A percentile compares a stretch with the other conserved stretches of the same genome.
These are phyloP conservation scores for Trinectes maculatus DNA, from an alignment of 2,113 vertebrate species.

Conservation along the genomic window DNA sequence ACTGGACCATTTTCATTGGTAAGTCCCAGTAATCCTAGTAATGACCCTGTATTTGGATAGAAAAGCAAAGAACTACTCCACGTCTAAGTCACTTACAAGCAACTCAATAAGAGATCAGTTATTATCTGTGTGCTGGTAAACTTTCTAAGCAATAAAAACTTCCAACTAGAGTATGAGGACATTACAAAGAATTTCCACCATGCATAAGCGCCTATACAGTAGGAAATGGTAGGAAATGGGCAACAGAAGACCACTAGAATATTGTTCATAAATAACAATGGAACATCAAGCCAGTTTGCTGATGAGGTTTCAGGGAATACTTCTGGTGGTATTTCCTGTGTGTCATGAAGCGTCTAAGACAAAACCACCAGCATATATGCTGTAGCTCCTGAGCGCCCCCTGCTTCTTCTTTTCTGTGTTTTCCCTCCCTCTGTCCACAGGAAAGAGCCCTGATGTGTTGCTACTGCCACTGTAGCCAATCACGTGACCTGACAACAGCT, in stretches of 20 bases:
- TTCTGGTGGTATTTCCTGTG: constrained; percentile 31
- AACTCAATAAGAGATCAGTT: constrained; percentile 4
- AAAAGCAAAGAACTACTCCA: constrained; percentile 9
- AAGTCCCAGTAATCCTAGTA: background rate
- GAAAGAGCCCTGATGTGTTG: constrained; percentile 52
- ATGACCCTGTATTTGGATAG: background rate
- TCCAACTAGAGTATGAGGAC: background rate
- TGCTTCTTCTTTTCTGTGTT: constrained; percentile 22
- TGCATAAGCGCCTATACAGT: background rate
- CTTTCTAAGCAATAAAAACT: constrained; percentile 15
- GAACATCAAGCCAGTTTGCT: constrained; percentile 29
- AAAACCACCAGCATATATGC: constrained; percentile 29
- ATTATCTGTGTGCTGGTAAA: constrained; percentile 1
- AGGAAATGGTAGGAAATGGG: constrained; percentile 3
- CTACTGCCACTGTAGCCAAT: constrained; percentile 9
- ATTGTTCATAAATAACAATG: constrained; percentile 54
- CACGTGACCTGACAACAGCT: constrained; percentile 35
- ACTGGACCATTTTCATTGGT: background rate
- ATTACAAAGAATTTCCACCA: constrained; percentile 21
- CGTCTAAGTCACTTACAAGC: background rate
- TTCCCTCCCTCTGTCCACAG: constrained; percentile 40
- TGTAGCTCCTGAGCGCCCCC: background rate
- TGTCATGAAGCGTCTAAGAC: constrained; percentile 27
- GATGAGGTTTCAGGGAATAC: constrained; percentile 25
- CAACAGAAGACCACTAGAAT: constrained; percentile 13